A percentile compares a stretch with the other conserved stretches of the same genome.
phyloP scores from a whole-genome alignment of 2,113 vertebrate species.

The Penelope pileata region DNA sequence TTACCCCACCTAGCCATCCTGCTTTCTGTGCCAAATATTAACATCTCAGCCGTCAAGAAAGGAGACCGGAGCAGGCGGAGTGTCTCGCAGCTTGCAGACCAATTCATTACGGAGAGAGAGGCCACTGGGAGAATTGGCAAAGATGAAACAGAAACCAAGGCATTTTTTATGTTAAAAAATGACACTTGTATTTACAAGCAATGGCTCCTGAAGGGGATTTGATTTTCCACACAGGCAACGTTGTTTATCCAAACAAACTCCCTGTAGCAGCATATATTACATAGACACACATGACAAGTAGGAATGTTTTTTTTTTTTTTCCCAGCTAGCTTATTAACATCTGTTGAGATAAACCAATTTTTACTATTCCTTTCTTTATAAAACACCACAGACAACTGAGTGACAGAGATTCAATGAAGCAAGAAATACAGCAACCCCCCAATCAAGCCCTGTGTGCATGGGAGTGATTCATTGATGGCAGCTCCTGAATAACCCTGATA shows the following conservation, averaged over 20 bases:
- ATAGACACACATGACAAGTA: constrained; percentile 42
- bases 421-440: constrained; percentile 8
- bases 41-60: not conserved
- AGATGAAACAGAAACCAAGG: constrained; percentile 34
- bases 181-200: constrained; percentile 49
- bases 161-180: constrained; percentile 42
- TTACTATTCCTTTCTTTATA: constrained; percentile 7
- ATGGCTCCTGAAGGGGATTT: constrained; percentile 41
- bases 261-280: constrained; percentile 40
- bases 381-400: constrained; percentile 61
- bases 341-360: constrained; percentile 54
- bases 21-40: constrained; percentile 15
- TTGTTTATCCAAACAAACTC: constrained; percentile 44
- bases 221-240: constrained; percentile 3
- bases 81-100: constrained; percentile 3
- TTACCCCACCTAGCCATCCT: not conserved
- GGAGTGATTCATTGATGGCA: constrained; percentile 41
- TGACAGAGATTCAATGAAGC: constrained; percentile 35
- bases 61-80: not conserved
- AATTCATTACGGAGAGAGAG: not conserved
- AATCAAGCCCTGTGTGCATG: not conserved
- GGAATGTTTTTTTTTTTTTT: constrained; percentile 26
- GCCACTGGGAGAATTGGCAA: constrained; percentile 30
- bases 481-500: constrained; percentile 27
- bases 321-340: constrained; percentile 34